phyloP scores from a whole-genome alignment of 2,113 vertebrate species.

The Otolemur garnettii region DNA sequence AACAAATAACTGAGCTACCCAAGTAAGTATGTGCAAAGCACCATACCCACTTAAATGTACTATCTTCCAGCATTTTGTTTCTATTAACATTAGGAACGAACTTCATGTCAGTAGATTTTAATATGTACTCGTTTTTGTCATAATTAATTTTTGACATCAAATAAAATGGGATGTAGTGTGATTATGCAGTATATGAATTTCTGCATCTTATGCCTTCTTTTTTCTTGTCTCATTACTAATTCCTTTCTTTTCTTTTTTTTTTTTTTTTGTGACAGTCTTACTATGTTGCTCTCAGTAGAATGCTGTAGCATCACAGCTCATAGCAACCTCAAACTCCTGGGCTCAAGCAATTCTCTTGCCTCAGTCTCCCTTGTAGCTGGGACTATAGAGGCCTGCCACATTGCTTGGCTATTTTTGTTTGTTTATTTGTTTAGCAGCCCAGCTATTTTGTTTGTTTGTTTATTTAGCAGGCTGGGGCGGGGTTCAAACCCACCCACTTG shows the following conservation, averaged over 20 bases:
- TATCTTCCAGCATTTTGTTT: neutral
- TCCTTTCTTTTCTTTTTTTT: neutral
- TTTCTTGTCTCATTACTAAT: neutral
- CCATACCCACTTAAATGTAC: neutral
- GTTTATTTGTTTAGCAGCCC: too few relatives aligned
- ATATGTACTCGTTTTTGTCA: neutral
- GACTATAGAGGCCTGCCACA: too few relatives aligned
- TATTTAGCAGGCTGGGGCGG: too few relatives aligned
- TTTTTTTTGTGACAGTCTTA: too few relatives aligned
- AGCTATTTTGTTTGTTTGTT: too few relatives aligned
- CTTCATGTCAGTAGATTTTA: neutral
- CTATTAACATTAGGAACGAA: neutral
- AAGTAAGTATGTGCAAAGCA: neutral
- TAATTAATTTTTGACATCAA: conserved; percentile 54
- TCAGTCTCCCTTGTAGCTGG: too few relatives aligned
- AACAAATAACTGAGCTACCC: neutral
- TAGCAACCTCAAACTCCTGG: too few relatives aligned
- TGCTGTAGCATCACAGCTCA: too few relatives aligned
- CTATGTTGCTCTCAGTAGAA: too few relatives aligned
- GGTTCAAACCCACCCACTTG: too few relatives aligned
- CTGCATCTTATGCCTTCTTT: neutral
- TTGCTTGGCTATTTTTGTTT: too few relatives aligned
- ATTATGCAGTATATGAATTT: neutral
- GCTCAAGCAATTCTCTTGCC: too few relatives aligned
- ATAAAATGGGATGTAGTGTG: conserved; percentile 9